A percentile compares a stretch with the other conserved stretches of the same genome.
phyloP scores from a whole-genome alignment of 2,113 vertebrate genomes.

The Ctenodactylus gundi region DNA sequence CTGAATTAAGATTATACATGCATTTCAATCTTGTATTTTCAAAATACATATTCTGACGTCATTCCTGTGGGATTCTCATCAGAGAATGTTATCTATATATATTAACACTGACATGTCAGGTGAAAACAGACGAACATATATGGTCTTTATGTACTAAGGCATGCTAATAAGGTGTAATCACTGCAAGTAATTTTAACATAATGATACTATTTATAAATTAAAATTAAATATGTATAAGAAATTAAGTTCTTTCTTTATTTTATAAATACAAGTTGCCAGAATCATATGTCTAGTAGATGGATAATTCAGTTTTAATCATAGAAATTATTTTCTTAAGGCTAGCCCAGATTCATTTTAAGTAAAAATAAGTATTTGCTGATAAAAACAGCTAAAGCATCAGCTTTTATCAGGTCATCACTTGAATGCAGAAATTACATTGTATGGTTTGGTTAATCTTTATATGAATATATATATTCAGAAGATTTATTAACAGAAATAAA shows the following conservation, averaged over 20 bases:
- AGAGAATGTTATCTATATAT: not conserved
- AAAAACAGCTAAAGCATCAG: not conserved
- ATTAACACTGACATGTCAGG: not conserved
- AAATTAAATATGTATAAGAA: constrained; percentile 43
- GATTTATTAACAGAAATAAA: not conserved
- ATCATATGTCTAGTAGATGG: not conserved
- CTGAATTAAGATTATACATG: not conserved
- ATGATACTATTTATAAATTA: constrained; percentile 42
- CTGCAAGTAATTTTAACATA: not conserved
- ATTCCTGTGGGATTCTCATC: not conserved
- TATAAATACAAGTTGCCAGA: not conserved
- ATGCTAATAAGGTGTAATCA: not conserved
- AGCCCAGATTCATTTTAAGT: not conserved
- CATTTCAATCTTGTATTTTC: not conserved
- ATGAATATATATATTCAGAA: not conserved
- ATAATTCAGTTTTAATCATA: too few relatives aligned
- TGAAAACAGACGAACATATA: not conserved
- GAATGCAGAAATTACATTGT: not conserved
- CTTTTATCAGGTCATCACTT: not conserved
- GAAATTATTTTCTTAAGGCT: not conserved
- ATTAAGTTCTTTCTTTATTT: not conserved
- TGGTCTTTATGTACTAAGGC: not conserved
- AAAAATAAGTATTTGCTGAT: not conserved
- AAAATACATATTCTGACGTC: not conserved
- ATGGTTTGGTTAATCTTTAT: not conserved